phyloP scores from a whole-genome alignment of 1,140 invertebrate species.

The Penaeus japonicus region DNA sequence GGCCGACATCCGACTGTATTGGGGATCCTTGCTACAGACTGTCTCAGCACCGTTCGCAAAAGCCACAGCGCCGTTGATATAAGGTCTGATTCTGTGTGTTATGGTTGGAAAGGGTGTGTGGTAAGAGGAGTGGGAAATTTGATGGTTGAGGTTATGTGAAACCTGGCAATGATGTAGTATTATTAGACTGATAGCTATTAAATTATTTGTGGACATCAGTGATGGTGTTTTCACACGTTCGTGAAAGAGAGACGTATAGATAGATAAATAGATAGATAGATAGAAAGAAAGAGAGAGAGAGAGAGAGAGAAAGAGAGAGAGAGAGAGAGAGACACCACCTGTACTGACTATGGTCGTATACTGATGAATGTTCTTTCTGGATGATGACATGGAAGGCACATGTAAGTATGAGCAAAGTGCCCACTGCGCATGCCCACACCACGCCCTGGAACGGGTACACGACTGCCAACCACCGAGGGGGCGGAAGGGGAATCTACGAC shows the following conservation, averaged over 20 bases:
- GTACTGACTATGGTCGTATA: background rate
- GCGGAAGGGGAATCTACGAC: background rate
- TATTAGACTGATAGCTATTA: too few relatives aligned
- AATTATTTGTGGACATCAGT: too few relatives aligned
- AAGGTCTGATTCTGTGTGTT: background rate
- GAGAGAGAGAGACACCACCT: background rate
- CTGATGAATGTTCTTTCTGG: background rate
- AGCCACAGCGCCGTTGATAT: background rate
- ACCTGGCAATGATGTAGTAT: too few relatives aligned
- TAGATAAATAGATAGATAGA: too few relatives aligned
- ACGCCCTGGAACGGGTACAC: background rate
- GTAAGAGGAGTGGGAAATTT: too few relatives aligned
- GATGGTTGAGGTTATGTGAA: too few relatives aligned
- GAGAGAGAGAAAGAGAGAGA: too few relatives aligned
- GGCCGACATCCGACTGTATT: background rate
- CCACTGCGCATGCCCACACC: background rate
- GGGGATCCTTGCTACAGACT: background rate
- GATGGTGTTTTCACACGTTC: too few relatives aligned
- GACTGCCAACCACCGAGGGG: constrained; percentile 29
- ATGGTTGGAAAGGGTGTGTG: too few relatives aligned
- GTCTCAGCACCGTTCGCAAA: background rate
- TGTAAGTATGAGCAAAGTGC: background rate
- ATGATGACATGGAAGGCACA: background rate
- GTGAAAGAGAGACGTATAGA: too few relatives aligned
- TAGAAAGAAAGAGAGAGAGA: too few relatives aligned